phyloP scores from a whole-genome alignment of 1,140 invertebrate genomes.

The Sinonovacula constricta region DNA sequence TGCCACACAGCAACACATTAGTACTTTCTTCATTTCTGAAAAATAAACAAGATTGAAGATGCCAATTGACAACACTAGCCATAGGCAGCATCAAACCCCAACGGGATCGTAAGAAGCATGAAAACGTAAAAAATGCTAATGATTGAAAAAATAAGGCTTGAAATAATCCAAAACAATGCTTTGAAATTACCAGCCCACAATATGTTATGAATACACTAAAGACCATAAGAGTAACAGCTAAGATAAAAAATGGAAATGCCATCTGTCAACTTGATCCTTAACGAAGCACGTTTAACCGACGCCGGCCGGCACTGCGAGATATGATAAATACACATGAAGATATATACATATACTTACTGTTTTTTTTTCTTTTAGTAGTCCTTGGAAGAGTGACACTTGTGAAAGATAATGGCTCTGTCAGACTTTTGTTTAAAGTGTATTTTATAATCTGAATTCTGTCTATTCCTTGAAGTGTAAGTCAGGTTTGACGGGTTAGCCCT shows the following conservation, averaged over 20 bases:
- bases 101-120: no score
- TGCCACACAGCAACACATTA: conserved; percentile 30
- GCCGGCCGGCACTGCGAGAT: no score
- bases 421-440: background rate
- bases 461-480: background rate
- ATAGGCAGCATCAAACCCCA: background rate
- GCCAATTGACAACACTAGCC: background rate
- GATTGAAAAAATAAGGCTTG: background rate
- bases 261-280: no score
- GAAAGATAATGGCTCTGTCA: no score
- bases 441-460: background rate
- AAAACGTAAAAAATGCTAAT: background rate
- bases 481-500: background rate
- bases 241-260: no score
- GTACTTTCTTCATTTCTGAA: conserved; percentile 21
- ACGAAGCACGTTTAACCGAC: no score
- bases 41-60: background rate
- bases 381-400: no score
- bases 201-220: no score
- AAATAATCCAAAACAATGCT: background rate
- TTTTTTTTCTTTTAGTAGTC: background rate
- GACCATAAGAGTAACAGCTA: no score
- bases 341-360: background rate
- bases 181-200: no score
- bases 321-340: background rate